Base-by-base conservation (phyloP, 2,888 invertebrate genomes). In the Phorcus lineatus region DNA sequence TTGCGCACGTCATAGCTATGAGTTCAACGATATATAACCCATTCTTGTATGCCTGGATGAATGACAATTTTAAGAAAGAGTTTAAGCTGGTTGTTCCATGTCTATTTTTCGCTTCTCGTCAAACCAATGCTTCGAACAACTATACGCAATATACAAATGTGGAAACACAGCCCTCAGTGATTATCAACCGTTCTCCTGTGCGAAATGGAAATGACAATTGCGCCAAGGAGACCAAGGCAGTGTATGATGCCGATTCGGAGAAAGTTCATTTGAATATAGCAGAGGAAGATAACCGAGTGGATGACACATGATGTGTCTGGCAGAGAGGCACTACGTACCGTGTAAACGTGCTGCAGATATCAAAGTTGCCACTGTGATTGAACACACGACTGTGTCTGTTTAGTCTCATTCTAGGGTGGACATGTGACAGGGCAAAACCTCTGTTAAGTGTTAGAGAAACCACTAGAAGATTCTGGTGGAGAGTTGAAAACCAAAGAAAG, bases 11-110 rank as follows among this genome's bases (percentile, higher is more conserved):
- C 81, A 95, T 97, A 85, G 98, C 98, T 54, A 97, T 98, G 97
- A 97, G 97, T 89, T 97, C 97, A 81, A 97, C 97, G 1, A 97
- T 97, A 93, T 98, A 98, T 94, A 98, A 98, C 93, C 97, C 97
- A 0, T 97, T 98, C 92, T 94, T 98, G 17, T 98, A 98, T 94
- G 98, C 98, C 22, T 98, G 98, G 97, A 95, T 98, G 93, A 98
- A 98, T 93, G 98, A 97, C 87, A 97, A 97, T 94, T 98, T 98
- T 92, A 95, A 97, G 75, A 97, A 97, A 91, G 97, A 97, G 92
- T 97, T 97, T 93, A 96, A 93, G 83, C 90, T 89, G 31, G 91
- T 94, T 3, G 86, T 94, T 47, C 94, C 93, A 17, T 92, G 90
- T 80, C 85, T 92, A n/a, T 92, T 92, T 80, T 84, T 87, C 17